A percentile compares a stretch with the other conserved stretches of the same genome.
These are phyloP conservation scores for Lophius americanus DNA, from an alignment of 2,797 vertebrate genomes.

Conservation along the genomic window DNA sequence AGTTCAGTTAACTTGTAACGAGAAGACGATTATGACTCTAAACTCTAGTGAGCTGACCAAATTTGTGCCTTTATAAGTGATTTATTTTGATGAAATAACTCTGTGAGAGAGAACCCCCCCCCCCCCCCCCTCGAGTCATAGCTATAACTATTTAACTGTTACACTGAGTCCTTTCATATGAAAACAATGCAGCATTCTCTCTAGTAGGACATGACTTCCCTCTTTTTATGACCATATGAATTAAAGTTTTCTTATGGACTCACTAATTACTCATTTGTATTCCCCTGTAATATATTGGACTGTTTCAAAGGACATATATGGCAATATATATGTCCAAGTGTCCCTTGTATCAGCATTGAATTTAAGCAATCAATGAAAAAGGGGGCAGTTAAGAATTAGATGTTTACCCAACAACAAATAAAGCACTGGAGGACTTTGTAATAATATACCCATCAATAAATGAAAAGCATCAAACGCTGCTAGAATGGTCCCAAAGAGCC, in stretches of 20 bases:
- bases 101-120: slow-evolving; percentile 38
- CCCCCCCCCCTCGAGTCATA: slow-evolving; percentile 54
- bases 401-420: no score
- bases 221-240: slow-evolving; percentile 69
- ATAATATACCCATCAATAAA: no score
- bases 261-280: background rate
- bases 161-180: slow-evolving; percentile 72
- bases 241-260: slow-evolving; percentile 42
- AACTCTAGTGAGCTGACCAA: slow-evolving; percentile 18
- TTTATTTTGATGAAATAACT: slow-evolving; percentile 62
- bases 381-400: no score
- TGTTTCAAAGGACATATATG: no score
- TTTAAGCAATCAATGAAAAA: no score
- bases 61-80: slow-evolving; percentile 24
- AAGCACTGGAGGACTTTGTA: no score
- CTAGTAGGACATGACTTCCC: slow-evolving; percentile 44
- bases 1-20: slow-evolving; percentile 8
- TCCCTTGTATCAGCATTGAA: no score
- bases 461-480: no score
- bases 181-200: slow-evolving; percentile 80
- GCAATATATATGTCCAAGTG: no score
- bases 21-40: slow-evolving; percentile 37
- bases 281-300: no score
- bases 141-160: slow-evolving; percentile 67
- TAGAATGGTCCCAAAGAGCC: no score